A percentile compares a stretch with the other conserved stretches of the same genome.
Conservation (phyloP, 2,888 invertebrate genomes). For the Danaus chrysippus region DNA sequence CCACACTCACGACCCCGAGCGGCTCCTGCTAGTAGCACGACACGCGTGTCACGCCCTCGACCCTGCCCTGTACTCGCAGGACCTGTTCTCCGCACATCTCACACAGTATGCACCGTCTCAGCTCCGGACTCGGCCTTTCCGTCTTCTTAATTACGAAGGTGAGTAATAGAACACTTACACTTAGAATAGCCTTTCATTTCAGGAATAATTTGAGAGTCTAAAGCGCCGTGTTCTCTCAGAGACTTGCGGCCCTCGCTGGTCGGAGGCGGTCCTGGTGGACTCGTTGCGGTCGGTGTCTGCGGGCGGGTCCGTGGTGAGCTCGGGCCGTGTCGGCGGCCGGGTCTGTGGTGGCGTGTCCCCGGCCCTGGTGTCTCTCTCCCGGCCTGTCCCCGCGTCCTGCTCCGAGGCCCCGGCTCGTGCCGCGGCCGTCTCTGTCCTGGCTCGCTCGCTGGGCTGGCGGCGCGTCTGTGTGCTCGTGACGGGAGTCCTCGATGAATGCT, state of each 20-base stretch:
- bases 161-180: background rate
- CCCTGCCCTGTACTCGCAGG: constrained; percentile 31
- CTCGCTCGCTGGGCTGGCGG: constrained; percentile 46
- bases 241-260: constrained; percentile 53
- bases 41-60: constrained; percentile 40
- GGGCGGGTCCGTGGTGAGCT: constrained; percentile 37
- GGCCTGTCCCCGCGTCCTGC: constrained; percentile 38
- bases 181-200: no score
- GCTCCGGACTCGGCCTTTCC: constrained; percentile 29
- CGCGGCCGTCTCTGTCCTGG: constrained; percentile 42
- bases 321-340: constrained; percentile 41
- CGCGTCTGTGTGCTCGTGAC: constrained; percentile 42
- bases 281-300: constrained; percentile 42
- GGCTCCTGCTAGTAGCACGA: constrained; percentile 53
- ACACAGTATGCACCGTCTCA: constrained; percentile 19
- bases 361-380: constrained; percentile 38
- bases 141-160: constrained; percentile 44
- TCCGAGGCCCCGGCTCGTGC: constrained; percentile 39
- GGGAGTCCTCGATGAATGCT: constrained; percentile 38
- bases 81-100: constrained; percentile 26
- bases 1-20: constrained; percentile 28
- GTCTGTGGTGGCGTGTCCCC: constrained; percentile 39
- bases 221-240: constrained; percentile 37
- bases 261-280: constrained; percentile 43
- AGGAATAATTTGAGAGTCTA: no score